Evolutionary conservation across 1,140 invertebrate genomes (phyloP), one percentile per base, ranked within the genome.

Genomic region (Meloidogyne exigua): DNA sequence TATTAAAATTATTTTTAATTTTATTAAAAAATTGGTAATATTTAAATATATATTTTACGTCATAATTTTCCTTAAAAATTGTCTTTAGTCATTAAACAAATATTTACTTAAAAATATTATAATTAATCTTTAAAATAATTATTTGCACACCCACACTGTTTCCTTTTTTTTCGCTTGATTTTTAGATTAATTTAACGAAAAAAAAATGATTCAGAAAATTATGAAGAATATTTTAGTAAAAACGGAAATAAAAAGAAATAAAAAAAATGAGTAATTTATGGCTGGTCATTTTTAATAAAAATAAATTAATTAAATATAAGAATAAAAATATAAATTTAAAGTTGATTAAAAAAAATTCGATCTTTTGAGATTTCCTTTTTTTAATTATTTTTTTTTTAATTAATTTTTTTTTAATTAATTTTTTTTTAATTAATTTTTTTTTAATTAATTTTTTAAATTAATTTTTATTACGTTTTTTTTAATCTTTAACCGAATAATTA

Each of bases 21-120:
- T n/a, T 7, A n/a, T 57, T n/a, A 57, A 57, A 57, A 57, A 57
- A 57, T 57, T 18, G 21, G 49, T 57, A 57, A 57, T 57, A n/a
- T n/a, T n/a, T 57, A 57, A n/a, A 57, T n/a, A 18, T 49, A 18
- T 49, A 57, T n/a, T n/a, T 4, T 10, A 57, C 49, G 49, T 57
- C 49, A 57, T 57, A 7, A 57, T 57, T 57, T 57, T n/a, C n/a
- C 13, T 57, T 57, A 57, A n/a, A 57, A 57, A 57, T n/a, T n/a
- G n/a, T 57, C 49, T 57, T 57, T 57, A 39, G 49, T 57, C 49
- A 57, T n/a, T 57, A 57, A 57, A n/a, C 49, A 57, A 57, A 57
- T 57, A 57, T 57, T 57, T 57, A 57, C 49, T n/a, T 57, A 57
- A 57, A 57, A 57, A 39, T 9, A 9, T 9, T 4, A 9, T n/a